Conservation (phyloP, 1,140 invertebrate genomes). For the Megalopta genalis region DNA sequence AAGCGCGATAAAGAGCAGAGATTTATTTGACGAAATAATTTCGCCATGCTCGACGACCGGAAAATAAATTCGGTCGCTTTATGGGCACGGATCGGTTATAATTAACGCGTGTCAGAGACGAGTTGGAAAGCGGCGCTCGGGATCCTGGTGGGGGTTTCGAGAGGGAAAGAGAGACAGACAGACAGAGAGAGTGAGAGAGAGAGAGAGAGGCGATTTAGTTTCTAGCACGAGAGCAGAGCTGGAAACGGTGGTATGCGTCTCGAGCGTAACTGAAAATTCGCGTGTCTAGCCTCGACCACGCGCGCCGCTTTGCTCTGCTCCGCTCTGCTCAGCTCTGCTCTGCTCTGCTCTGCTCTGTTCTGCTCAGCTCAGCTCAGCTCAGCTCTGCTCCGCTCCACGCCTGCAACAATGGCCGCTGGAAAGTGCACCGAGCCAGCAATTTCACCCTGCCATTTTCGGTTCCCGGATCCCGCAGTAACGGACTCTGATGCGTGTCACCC, state of each 20-base stretch:
- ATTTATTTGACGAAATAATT: conserved; percentile 46
- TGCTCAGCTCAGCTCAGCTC: too few species aligned
- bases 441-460: conserved; percentile 51
- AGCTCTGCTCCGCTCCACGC: too few species aligned
- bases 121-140: neutral
- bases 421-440: conserved; percentile 46
- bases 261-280: conserved; percentile 54
- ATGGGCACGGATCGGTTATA: conserved; percentile 40
- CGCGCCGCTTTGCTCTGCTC: too few species aligned
- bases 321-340: too few species aligned
- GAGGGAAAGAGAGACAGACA: too few species aligned
- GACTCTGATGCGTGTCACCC: conserved; percentile 32
- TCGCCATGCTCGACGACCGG: neutral
- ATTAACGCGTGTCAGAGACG: conserved; percentile 31
- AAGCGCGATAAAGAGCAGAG: neutral
- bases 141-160: too few species aligned
- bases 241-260: conserved; percentile 14
- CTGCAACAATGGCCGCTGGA: conserved; percentile 43
- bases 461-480: neutral
- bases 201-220: conserved; percentile 17
- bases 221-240: conserved; percentile 4
- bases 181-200: too few species aligned
- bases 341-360: too few species aligned
- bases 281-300: conserved; percentile 27
- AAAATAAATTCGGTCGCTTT: conserved; percentile 41